Evolutionary conservation across 2,888 invertebrate genomes (phyloP), one percentile per base, ranked within the genome.

Genomic region (Caenorhabditis plicata): DNA sequence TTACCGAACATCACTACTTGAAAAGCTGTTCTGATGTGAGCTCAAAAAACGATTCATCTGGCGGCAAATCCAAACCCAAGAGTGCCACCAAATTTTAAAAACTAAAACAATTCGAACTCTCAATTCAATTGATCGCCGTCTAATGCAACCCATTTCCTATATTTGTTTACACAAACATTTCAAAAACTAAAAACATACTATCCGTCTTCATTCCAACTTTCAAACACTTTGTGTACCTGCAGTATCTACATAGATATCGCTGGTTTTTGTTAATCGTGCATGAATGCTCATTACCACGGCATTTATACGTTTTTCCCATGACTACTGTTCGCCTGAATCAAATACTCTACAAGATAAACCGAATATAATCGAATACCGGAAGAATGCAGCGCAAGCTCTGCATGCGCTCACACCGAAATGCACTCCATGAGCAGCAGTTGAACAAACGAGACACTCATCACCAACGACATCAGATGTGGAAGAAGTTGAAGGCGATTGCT

Each of bases 331-430:
- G 35, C 33, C 67, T 58, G 43, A 36, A 61, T 45, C n/a, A n/a
- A n/a, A n/a, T n/a, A n/a, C n/a, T n/a, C n/a, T n/a, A n/a, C n/a
- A n/a, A n/a, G n/a, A n/a, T n/a, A n/a, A n/a, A n/a, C n/a, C n/a
- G n/a, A n/a, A n/a, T n/a, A n/a, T n/a, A n/a, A n/a, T n/a, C n/a
- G n/a, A n/a, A 11, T n/a, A 65, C 66, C 66, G 36, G 44, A 67
- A 67, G 41, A 67, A 67, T 1, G 67, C 67, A 3, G 67, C 67
- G 48, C 67, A 67, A 2, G 67, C 67, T 17, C 67, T 41, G 26
- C 67, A 67, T 8, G 61, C 50, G 15, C 57, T 15, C 8, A 67
- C 64, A n/a, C 67, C 67, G 36, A 67, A 67, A 36, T 67, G 67
- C n/a, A 67, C 44, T 11, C 67, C 67, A 40, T 67, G 67, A 5